Base-by-base conservation (phyloP, 2,797 vertebrate genomes). In the Sebastes hubbsi region DNA sequence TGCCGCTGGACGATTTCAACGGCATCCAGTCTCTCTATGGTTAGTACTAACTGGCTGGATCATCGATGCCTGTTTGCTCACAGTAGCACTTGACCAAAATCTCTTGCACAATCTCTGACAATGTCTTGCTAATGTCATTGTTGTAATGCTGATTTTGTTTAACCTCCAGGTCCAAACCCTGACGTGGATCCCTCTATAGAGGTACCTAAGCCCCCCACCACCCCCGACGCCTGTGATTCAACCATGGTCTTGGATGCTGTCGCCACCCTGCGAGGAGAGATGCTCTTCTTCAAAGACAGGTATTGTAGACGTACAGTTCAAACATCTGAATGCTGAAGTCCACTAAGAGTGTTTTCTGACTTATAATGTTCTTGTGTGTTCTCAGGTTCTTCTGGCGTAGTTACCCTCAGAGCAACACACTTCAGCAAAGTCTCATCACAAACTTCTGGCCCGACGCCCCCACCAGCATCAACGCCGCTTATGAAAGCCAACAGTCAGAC, bases 251-350 rank as follows among this genome's bases (percentile, higher is more conserved):
- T 99, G 0, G 95, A 97, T 83, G 97, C 97, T 12, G 78, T 96
- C 65, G 93, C 96, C 73, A 96, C 94, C 12, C 79, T 97, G 63
- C 88, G 95, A 75, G 92, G 88, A 94, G 97, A 97, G 90, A 68
- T 94, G 25, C 65, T 97, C 86, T 97, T 98, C 93, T 97, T 99
- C 87, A 98, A 97, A 89, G 96, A 94, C 94, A 96, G 94, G 97
- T 98, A 96, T 91, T 4, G 16, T 2, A 27, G 25, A 34, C 80
- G 6, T 1, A 1, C 25, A 46, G 9, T 10, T 34, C 9, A 59
- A 6, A 13, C 7, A 25, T 46, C 4, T 25, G 2, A 36, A 46
- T 32, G 24, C 12, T 25, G 16, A 36, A 9, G 11, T 59, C 7
- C 11, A 4, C 30, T 11, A 10, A 24, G 1, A 46, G 24, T 18